Conservation (phyloP, 2,113 vertebrate species). For the Phycodurus eques region DNA sequence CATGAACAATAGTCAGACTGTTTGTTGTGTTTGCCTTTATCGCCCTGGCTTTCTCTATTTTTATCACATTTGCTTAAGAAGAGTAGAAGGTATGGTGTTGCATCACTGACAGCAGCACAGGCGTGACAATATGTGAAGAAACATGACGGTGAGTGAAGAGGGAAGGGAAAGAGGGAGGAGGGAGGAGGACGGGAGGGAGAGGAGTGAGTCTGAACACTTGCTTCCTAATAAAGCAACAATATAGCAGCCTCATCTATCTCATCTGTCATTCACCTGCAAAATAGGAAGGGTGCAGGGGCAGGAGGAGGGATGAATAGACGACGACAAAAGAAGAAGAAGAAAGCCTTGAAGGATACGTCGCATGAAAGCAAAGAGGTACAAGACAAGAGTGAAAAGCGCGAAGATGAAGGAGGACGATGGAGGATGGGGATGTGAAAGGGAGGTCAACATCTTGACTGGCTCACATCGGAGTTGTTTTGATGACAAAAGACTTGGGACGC, state of each 20-base stretch:
- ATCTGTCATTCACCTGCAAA: constrained; percentile 70
- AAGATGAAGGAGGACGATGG: constrained; percentile 20
- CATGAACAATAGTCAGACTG: neutral
- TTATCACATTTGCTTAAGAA: neutral
- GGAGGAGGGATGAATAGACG: constrained; percentile 42
- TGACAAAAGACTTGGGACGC: constrained; percentile 1
- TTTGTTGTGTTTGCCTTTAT: neutral
- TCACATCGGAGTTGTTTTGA: constrained; percentile 2
- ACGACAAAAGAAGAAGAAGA: constrained; percentile 26
- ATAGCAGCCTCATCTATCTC: constrained; percentile 68
- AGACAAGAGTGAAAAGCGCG: constrained; percentile 4
- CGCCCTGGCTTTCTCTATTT: neutral
- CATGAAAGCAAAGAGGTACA: constrained; percentile 8
- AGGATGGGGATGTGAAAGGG: constrained; percentile 19
- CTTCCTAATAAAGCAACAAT: constrained; percentile 72
- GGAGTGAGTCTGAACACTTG: constrained; percentile 47
- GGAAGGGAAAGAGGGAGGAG: constrained; percentile 17
- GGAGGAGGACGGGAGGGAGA: constrained; percentile 22
- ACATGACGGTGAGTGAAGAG: constrained; percentile 31
- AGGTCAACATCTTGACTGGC: constrained; percentile 17
- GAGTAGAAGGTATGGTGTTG: neutral
- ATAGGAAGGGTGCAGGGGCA: constrained; percentile 18
- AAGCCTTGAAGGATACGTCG: constrained; percentile 19
- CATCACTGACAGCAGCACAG: constrained; percentile 43
- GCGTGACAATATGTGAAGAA: constrained; percentile 29